These are phyloP conservation scores for Camponotus pennsylvanicus DNA, from an alignment of 1,140 invertebrate species.

Conservation along the genomic window DNA sequence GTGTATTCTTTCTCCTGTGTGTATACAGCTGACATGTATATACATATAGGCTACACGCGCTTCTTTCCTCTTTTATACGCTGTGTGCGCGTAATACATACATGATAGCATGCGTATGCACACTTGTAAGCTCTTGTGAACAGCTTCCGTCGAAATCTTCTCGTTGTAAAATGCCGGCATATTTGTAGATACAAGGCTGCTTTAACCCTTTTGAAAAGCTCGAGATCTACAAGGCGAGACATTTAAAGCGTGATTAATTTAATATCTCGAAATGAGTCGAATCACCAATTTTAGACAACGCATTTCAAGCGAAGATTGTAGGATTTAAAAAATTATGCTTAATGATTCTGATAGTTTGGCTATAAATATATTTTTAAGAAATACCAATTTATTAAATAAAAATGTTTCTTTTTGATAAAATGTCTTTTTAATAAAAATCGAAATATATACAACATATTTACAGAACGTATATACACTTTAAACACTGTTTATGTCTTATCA, in stretches of 20 bases:
- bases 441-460: too few species aligned
- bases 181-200: slow-evolving; percentile 20
- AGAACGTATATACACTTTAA: background rate
- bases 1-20: slow-evolving; percentile 35
- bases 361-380: background rate
- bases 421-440: background rate
- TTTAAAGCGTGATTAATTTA: slow-evolving; percentile 1
- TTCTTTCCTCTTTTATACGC: slow-evolving; percentile 14
- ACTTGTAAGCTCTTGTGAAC: background rate
- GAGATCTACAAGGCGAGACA: background rate
- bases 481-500: background rate
- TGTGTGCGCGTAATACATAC: background rate
- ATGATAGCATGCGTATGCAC: background rate
- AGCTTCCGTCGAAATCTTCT: background rate
- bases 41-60: background rate
- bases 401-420: background rate
- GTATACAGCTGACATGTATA: background rate
- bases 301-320: background rate
- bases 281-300: slow-evolving; percentile 6
- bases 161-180: slow-evolving; percentile 2
- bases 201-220: slow-evolving; percentile 25
- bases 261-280: background rate
- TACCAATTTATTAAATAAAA: background rate
- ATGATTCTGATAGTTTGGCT: too few species aligned
- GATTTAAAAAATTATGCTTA: background rate